Percentiles rank a stretch among this genome's conserved stretches.
phyloP scores from a whole-genome alignment of 2,113 vertebrate genomes.

The Taxidea taxus region DNA sequence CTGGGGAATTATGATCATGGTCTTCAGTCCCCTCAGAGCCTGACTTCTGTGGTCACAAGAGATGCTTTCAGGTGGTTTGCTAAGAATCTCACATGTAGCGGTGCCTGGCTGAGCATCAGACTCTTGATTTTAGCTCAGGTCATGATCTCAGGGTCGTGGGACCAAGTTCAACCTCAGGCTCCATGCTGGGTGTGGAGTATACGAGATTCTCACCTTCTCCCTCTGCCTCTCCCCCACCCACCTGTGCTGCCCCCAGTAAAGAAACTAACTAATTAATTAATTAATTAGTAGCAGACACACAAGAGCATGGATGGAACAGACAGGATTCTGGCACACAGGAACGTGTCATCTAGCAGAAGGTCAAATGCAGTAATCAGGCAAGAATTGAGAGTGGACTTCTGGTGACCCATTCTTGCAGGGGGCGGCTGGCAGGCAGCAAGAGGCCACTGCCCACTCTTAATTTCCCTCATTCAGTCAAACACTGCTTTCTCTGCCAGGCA shows the following conservation, averaged over 20 bases:
- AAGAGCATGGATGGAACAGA: neutral
- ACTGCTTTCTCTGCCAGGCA: neutral
- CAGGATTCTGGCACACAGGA: neutral
- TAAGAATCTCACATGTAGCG: neutral
- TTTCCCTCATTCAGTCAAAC: neutral
- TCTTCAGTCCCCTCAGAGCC: neutral
- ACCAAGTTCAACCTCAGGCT: neutral
- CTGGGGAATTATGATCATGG: neutral
- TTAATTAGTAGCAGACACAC: neutral
- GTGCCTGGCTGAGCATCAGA: neutral
- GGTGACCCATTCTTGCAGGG: accelerated
- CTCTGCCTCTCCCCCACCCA: neutral
- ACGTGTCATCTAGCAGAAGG: neutral
- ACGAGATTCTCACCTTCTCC: neutral
- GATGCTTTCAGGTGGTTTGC: accelerated
- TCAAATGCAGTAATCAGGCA: neutral
- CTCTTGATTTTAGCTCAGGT: neutral
- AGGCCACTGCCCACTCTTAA: neutral
- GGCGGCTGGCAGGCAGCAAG: neutral
- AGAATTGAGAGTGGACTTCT: neutral
- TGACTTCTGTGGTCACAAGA: neutral
- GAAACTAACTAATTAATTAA: no score
- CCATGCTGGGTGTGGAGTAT: neutral
- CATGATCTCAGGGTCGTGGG: neutral
- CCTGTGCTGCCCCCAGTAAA: neutral